A percentile compares a stretch with the other conserved stretches of the same genome.
Conservation (phyloP, 2,888 invertebrate genomes). For the Coelinius sp. region DNA sequence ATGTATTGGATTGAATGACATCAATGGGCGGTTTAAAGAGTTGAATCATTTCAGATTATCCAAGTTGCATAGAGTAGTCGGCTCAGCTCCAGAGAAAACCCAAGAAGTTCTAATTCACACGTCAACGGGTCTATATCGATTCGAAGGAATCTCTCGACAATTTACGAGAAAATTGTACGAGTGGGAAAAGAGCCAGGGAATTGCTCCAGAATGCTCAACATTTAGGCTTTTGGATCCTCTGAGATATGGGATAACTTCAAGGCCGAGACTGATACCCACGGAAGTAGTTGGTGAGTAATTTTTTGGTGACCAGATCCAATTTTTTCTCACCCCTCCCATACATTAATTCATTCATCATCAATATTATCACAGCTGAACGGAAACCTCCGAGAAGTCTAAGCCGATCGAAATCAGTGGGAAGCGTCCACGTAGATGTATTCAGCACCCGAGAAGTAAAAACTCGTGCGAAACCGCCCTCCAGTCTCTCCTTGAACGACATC, state of each 20-base stretch:
- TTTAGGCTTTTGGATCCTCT: slow-evolving; percentile 81
- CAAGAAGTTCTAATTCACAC: slow-evolving; percentile 87
- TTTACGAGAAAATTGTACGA: slow-evolving; percentile 92
- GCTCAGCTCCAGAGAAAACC: slow-evolving; percentile 72
- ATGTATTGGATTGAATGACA: not conserved
- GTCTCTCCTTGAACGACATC: slow-evolving; percentile 68
- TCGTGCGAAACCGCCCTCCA: slow-evolving; percentile 75
- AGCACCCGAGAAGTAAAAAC: not conserved
- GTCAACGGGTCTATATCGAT: slow-evolving; percentile 86
- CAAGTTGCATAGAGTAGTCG: slow-evolving; percentile 75
- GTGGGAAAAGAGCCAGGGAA: slow-evolving; percentile 92
- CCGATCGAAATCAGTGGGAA: slow-evolving; percentile 85
- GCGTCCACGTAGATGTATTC: slow-evolving; percentile 69
- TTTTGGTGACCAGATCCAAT: too few relatives aligned
- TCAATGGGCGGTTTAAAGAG: not conserved
- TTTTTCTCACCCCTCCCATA: too few relatives aligned
- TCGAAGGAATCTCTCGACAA: slow-evolving; percentile 89
- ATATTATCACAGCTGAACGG: slow-evolving; percentile 35
- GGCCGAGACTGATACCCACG: slow-evolving; percentile 8
- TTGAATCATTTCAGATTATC: slow-evolving; percentile 69
- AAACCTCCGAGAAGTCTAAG: slow-evolving; percentile 68
- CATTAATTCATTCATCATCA: not conserved
- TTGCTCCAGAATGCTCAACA: slow-evolving; percentile 88
- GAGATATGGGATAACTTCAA: slow-evolving; percentile 49
- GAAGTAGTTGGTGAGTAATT: slow-evolving; percentile 32